Evolutionary conservation across 2,113 vertebrate genomes (phyloP), one percentile per base, ranked within the genome.

Genomic region (Opisthocomus hoazin): DNA sequence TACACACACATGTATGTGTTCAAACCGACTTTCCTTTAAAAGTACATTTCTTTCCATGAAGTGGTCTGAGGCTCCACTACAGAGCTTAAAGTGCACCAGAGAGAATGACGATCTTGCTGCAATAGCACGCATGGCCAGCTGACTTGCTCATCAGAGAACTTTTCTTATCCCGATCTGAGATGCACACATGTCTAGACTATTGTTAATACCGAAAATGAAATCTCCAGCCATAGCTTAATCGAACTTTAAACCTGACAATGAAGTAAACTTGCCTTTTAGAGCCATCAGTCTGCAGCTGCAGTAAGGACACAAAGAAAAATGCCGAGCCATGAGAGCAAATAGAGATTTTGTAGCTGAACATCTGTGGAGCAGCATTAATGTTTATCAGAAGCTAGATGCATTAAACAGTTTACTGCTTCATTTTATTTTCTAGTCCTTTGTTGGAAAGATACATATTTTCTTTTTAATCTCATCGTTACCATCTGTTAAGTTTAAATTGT

Each of bases 101-200:
- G n/a, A 51, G 34, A 6, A 2, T 19, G 61, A 13, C 61, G 53
- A 5, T 46, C 56, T 75, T 77, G 21, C 94, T 79, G 39, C 48
- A 70, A 71, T 73, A 82, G 92, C 17, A n/a, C 84, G 43, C 36
- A 6, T 5, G 70, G 30, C 66, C 89, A 90, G 88, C 95, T 96
- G 95, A 95, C 85, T 94, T 94, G 90, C 94, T 96, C 89, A 94
- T 97, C 90, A 97, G 92, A 95, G 94, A 96, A 89, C 79, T 96
- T 94, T 76, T 90, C 68, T 84, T 93, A 90, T 30, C 76, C 69
- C 51, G 56, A 8, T 73, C 91, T 94, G 89, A 96, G 96, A 69
- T 94, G 74, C 94, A 94, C 81, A 65, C 53, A 32, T 93, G 90
- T 96, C 95, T 94, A 92, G 96, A 93, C 94, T 93, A 7, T 79